Evolutionary conservation across 2,113 vertebrate genomes (phyloP).

Genomic region (Megaceryle maxima): DNA sequence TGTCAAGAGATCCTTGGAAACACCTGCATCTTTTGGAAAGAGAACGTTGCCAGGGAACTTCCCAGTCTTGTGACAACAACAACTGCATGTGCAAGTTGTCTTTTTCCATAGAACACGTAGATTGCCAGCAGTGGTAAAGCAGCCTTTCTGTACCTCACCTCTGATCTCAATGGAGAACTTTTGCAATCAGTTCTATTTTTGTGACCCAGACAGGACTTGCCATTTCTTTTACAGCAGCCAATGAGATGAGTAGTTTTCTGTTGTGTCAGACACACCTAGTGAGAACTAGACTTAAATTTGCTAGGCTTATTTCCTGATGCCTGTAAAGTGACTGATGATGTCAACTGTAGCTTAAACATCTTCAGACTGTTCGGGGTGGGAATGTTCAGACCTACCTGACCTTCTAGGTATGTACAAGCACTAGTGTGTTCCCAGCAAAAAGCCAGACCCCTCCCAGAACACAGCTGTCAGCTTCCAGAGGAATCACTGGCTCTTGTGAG

Average conservation of each 20-base stretch:
- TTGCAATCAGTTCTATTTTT: background rate
- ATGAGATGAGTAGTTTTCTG: background rate
- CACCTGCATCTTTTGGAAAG: background rate
- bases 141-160: background rate
- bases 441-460: background rate
- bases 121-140: background rate
- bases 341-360: background rate
- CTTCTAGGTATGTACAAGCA: background rate
- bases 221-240: background rate
- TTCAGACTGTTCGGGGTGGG: background rate
- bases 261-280: background rate
- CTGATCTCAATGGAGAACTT: background rate
- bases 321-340: background rate
- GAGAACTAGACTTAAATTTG: background rate
- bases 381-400: background rate
- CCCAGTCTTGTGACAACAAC: background rate
- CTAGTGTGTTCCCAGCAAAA: background rate
- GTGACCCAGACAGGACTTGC: background rate
- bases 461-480: background rate
- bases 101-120: background rate
- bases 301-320: background rate
- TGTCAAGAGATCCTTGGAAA: background rate
- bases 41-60: background rate
- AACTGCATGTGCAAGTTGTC: background rate
- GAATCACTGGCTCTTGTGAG: background rate